These are phyloP conservation scores for Enteromius argenteus DNA, from an alignment of 2,797 vertebrate species.

Conservation along the genomic window DNA sequence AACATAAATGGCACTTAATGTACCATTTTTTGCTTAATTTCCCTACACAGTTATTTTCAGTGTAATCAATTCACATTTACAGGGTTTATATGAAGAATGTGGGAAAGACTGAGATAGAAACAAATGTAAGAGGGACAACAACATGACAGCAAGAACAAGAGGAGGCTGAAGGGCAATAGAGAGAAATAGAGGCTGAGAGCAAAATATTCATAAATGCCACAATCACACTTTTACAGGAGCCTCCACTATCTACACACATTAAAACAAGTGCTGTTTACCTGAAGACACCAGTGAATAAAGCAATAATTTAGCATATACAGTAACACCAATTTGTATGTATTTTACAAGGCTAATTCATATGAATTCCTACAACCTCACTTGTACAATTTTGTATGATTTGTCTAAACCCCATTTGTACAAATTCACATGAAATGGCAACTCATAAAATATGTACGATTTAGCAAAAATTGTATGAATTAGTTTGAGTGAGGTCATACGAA, in stretches of 20 bases:
- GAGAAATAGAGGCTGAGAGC: slow-evolving; percentile 18
- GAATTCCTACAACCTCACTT: no score
- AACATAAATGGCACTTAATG: no score
- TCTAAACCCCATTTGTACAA: no score
- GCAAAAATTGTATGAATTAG: no score
- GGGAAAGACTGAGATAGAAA: background rate
- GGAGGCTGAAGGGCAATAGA: background rate
- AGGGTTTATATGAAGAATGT: background rate
- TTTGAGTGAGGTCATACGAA: no score
- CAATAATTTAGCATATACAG: background rate
- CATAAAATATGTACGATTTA: no score
- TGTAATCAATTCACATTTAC: background rate
- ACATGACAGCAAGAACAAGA: background rate
- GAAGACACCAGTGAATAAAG: background rate
- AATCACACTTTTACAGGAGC: background rate
- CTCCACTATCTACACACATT: background rate
- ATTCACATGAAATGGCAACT: no score
- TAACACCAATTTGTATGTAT: background rate
- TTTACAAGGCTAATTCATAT: no score
- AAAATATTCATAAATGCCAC: background rate
- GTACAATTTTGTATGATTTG: no score
- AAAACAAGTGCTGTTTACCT: background rate
- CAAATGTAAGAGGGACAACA: background rate
- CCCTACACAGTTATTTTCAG: background rate
- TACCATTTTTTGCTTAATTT: no score